Evolutionary conservation across 2,888 invertebrate species (phyloP), one percentile per base, ranked within the genome.

Genomic region (Coelinius sp.): DNA sequence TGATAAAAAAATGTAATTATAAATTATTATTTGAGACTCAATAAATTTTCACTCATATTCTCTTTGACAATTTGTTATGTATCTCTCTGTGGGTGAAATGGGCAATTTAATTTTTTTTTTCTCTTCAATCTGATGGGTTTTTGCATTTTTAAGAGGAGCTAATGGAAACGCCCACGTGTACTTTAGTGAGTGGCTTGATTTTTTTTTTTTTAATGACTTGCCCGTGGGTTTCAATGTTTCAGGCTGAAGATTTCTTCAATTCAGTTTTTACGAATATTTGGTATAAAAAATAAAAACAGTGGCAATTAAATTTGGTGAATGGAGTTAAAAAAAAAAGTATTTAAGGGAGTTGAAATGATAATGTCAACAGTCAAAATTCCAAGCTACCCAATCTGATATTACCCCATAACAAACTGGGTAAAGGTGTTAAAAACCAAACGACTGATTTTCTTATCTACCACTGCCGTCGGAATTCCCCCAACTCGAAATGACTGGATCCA

Each of bases 281-380:
- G 53, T 27, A 10, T 8, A 24, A 12, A 24, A 14, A 14, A 12
- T 31, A 7, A 31, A 27, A 24, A 56, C 53, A 27, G 53, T 31
- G 59, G 35, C 59, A 59, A 59, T 59, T 20, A 35, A 59, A 8
- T 31, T 6, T 31, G 20, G 20, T 59, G 41, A 41, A n/a, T n/a
- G n/a, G n/a, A n/a, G n/a, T n/a, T n/a, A n/a, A n/a, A n/a, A n/a
- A n/a, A n/a, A n/a, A n/a, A 25, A 17, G 20, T 20, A 35, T 59
- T 59, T 41, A 4, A 41, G n/a, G 41, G 1, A 41, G 41, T 7
- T 12, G 38, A 46, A 59, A 71, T 71, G 71, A 67, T 67, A 71
- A 67, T 71, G 71, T 71, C 70, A 71, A 31, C 70, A 71, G 70
- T 71, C 71, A 71, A 71, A 71, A 71, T 71, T 71, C 71, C 71